A percentile compares a stretch with the other conserved stretches of the same genome.
These are phyloP conservation scores for Bimastos eiseni DNA, from an alignment of 2,888 invertebrate genomes.

Conservation along the genomic window DNA sequence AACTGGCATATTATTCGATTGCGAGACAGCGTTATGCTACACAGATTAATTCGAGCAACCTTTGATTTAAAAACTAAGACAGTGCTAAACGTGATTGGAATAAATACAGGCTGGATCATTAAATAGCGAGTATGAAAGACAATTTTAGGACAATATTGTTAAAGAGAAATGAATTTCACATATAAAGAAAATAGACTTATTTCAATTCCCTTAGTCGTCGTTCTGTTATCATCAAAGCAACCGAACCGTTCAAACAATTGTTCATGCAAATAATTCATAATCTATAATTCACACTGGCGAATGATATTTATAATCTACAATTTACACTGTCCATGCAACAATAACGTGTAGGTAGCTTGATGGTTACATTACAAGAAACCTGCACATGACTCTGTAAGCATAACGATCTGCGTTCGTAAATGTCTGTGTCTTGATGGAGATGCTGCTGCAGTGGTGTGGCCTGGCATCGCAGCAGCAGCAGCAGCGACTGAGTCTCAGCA, in stretches of 20 bases:
- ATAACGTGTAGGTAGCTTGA: neutral
- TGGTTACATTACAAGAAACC: neutral
- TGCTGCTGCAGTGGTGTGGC: neutral
- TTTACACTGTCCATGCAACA: too few species aligned
- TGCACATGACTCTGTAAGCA: neutral
- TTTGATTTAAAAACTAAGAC: neutral
- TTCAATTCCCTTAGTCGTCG: neutral
- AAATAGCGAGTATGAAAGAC: neutral
- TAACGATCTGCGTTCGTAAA: neutral
- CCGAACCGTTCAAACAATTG: neutral
- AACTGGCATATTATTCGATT: too few species aligned
- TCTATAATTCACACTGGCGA: too few species aligned
- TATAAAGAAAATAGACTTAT: neutral
- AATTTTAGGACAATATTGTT: neutral
- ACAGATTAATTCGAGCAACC: too few species aligned
- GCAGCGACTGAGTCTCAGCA: neutral
- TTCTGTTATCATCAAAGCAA: neutral
- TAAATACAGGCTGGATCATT: neutral
- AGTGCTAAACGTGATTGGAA: too few species aligned
- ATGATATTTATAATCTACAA: too few species aligned
- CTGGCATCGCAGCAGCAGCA: neutral
- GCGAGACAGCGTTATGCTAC: too few species aligned
- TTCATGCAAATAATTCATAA: too few species aligned
- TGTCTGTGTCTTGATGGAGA: neutral
- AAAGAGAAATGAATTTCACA: neutral